Evolutionary conservation across 2,888 invertebrate genomes (phyloP), one percentile per base, ranked within the genome.

Genomic region (Mycalesis mineus): DNA sequence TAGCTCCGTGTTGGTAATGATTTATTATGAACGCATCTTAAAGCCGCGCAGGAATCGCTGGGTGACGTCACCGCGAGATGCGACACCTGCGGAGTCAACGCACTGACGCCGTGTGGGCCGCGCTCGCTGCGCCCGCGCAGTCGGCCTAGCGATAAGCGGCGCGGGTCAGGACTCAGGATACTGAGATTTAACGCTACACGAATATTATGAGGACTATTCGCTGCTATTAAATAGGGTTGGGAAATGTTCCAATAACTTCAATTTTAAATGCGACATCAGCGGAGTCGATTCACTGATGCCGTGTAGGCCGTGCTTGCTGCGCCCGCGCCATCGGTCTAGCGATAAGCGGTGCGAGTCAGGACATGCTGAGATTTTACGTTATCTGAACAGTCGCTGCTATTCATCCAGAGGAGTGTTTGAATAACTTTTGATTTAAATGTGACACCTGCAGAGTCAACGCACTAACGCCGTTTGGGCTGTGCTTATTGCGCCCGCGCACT

Each of bases 371-470:
- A 59, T 56, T 59, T 52, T 41, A 42, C 48, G 37, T 8, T 22
- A 39, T 33, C 28, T 29, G 29, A 52, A 52, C 31, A 33, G 29
- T 40, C 7, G 2, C 15, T 37, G n/a, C n/a, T n/a, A n/a, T n/a
- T n/a, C n/a, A n/a, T n/a, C n/a, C n/a, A n/a, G n/a, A n/a, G n/a
- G n/a, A n/a, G n/a, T n/a, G n/a, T n/a, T n/a, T n/a, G n/a, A n/a
- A n/a, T n/a, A n/a, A n/a, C n/a, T n/a, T n/a, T n/a, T n/a, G n/a
- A n/a, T n/a, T n/a, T n/a, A 66, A 67, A 71, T 70, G 73, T 67
- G 67, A 74, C 77, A 75, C 75, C 77, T 75, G 75, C 75, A 69
- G 69, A 76, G 77, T 77, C 75, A 77, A 75, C 73, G 77, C 75
- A 71, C 69, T 65, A 60, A 48, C 60, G 62, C 65, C 65, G 69